Base-by-base conservation (phyloP, 2,113 vertebrate species). In the Pangasianodon gigas region DNA sequence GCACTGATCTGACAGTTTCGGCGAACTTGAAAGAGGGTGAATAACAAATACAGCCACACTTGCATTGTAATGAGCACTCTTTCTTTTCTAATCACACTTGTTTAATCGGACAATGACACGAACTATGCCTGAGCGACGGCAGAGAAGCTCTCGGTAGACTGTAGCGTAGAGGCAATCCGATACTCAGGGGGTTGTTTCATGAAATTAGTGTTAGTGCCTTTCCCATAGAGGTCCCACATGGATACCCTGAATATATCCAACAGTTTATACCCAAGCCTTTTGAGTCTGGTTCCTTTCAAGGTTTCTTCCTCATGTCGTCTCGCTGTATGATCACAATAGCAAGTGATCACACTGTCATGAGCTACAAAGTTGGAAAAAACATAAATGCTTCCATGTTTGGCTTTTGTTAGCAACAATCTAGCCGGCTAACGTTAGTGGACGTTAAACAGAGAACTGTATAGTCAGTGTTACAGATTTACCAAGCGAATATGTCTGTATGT, bases 51-150 rank as follows among this genome's bases (percentile, higher is more conserved):
- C 62, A 37, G 65, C 74, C 83, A 56, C 84, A 56, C 91, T 86
- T 62, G 83, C 83, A 88, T 90, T 90, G 88, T 90, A 88, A 91
- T 83, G 91, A 88, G 87, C 2, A 2, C 56, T 56, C 81, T 37
- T 51, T 52, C 91, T 88, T 84, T 58, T 83, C 86, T 74, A 90
- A 91, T 90, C 89, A 89, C 32, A 51, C 67, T 37, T n/a, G 79
- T 51, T 56, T 89, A 58, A 85, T 89, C 56, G 51, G 51, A 83
- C 46, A 65, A n/a, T 56, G 81, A 86, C 87, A 56, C 24, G 89
- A 83, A 86, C 74, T 69, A 67, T 37, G 60, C 6, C 48, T 52
- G 58, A 87, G 88, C 21, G 83, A 37, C n/a, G 58, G 81, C 60
- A 85, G 67, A 21, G 54, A 74, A 90, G 71, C 67, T 19, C 85